Evolutionary conservation across 1,140 invertebrate species (phyloP).

Genomic region (Oryctes rhinoceros): DNA sequence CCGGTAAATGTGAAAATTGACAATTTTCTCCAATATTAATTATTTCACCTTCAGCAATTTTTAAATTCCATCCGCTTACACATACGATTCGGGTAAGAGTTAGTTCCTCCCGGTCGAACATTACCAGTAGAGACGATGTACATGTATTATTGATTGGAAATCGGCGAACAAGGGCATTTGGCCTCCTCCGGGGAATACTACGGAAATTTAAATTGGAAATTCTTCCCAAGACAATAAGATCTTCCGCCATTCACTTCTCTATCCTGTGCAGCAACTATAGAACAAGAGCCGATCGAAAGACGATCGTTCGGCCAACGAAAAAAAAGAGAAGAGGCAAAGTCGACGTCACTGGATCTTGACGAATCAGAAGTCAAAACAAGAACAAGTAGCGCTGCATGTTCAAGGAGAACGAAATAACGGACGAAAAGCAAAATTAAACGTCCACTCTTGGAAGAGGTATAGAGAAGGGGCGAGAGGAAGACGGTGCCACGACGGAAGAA

Average conservation of each 20-base stretch:
- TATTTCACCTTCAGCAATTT: too few species aligned
- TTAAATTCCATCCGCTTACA: too few species aligned
- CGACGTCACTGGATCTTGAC: background rate
- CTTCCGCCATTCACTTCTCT: background rate
- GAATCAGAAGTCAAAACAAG: background rate
- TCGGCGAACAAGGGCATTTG: background rate
- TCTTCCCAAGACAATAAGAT: slow-evolving; percentile 23
- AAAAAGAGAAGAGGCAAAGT: background rate
- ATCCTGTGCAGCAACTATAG: background rate
- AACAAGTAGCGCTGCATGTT: background rate
- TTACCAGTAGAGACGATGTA: background rate
- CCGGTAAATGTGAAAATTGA: too few species aligned
- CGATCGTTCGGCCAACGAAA: background rate
- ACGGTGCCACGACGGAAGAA: background rate
- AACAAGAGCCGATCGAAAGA: background rate
- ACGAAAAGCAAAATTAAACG: background rate
- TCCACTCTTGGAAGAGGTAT: background rate
- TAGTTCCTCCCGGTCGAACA: too few species aligned
- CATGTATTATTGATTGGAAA: slow-evolving; percentile 20
- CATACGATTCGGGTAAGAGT: too few species aligned
- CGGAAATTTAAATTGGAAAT: slow-evolving; percentile 27
- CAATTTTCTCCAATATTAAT: too few species aligned
- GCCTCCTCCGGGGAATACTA: background rate
- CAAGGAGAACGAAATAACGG: background rate
- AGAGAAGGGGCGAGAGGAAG: background rate